Evolutionary conservation across 2,113 vertebrate genomes (phyloP), one percentile per base, ranked within the genome.

Genomic region (Nesoenas mayeri): DNA sequence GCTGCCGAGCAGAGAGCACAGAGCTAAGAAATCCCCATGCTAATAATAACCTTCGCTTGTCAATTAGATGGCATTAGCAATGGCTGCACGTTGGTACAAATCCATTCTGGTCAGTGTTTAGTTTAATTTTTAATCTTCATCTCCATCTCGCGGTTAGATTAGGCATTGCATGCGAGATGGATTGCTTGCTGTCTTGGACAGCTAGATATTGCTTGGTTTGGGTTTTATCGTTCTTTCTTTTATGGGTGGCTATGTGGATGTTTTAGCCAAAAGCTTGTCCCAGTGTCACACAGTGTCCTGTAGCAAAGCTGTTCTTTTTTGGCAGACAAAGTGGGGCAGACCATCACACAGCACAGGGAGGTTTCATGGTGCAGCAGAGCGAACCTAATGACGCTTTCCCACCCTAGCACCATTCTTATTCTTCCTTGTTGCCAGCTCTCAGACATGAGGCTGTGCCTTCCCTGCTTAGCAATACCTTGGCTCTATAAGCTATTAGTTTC

Each of bases 91-190:
- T 53, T 8, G 17, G 32, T 31, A 22, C 58, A 19, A 1, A 62
- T 48, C 38, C 0, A 0, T 29, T 15, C 38, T 10, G n/a, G 10
- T 29, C n/a, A 47, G 79, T 11, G 38, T 79, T 73, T 18, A 36
- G 25, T 67, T 85, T 72, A 64, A 91, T 82, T 84, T 93, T 96
- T 95, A 95, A 85, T 38, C 92, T 89, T 92, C 75, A 65, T 26
- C 58, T 71, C 98, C 97, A 95, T 87, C 98, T 97, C 6, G 95
- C 77, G 98, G 96, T n/a, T 31, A 10, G 3, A 5, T 15, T 53
- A 18, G 86, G 69, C 60, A 72, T 15, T 84, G 86, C 89, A 72
- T 12, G 61, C 40, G 6, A 61, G 19, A 26, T 2, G 61, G 38
- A 10, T 15, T 50, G 21, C 36, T 75, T 0, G 0, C 25, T 29